Base-by-base conservation (phyloP, 2,113 vertebrate species). In the Cettia cetti region DNA sequence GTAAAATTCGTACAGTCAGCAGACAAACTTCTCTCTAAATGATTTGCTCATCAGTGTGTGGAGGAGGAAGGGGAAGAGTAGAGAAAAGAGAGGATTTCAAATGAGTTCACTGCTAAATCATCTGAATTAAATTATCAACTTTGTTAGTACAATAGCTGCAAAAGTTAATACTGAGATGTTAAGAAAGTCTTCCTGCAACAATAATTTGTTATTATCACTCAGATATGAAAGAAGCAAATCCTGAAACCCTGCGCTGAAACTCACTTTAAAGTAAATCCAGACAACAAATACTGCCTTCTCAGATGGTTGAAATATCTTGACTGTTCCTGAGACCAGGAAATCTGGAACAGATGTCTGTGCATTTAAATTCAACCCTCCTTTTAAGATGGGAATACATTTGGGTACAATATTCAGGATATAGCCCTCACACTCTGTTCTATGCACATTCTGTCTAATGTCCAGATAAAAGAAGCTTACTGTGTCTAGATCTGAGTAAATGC, bases 1-100 rank as follows among this genome's bases (percentile, higher is more conserved):
- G 47, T 80, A 86, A 93, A 92, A 94, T 60, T 83, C 39, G 40
- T 71, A 42, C 19, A 92, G 89, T 82, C 90, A 90, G 77, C 66
- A 85, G 74, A 63, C 52, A 83, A 78, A 37, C 15, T 24, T 27
- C n/a, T 69, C 56, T 78, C 40, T 85, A 76, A 95, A 71, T 65
- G 3, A 85, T 91, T 72, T 90, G 66, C 71, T 96, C 30, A 47
- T 90, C 79, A 71, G 28, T 24, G 39, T 79, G 52, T 75, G 60
- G 44, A 59, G 47, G 17, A 86, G 57, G 31, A 91, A 35, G 53
- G 20, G 40, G 45, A 77, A n/a, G 27, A 49, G 47, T 4, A 28
- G 68, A 56, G 44, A 64, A 64, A 91, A 78, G 24, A 94, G 74
- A 80, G 45, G 33, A 74, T 64, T 79, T 81, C 53, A 82, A 87